Conservation (phyloP, 2,888 invertebrate species). For the Myopa testacea region DNA sequence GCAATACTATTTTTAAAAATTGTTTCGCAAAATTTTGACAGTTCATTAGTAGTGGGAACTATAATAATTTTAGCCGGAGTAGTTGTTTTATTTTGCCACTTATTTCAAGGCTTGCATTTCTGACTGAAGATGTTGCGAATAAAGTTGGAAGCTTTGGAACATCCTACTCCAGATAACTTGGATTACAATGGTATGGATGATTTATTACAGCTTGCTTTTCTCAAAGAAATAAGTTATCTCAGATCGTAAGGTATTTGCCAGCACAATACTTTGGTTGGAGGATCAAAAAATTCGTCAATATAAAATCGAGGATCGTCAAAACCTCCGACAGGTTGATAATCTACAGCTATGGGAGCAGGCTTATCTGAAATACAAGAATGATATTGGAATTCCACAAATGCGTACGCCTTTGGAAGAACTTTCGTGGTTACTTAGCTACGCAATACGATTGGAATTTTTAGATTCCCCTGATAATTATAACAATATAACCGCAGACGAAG, state of each 20-base stretch:
- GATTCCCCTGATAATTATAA: constrained; percentile 81
- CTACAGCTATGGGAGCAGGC: constrained; percentile 77
- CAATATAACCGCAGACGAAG: constrained; percentile 74
- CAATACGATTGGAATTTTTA: constrained; percentile 84
- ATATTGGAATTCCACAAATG: constrained; percentile 79
- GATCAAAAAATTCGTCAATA: constrained; percentile 92
- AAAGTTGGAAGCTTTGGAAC: constrained; percentile 82
- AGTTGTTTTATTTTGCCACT: no score
- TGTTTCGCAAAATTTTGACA: no score
- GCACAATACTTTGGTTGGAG: constrained; percentile 90
- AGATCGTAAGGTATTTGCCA: constrained; percentile 86
- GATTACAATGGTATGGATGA: constrained; percentile 75
- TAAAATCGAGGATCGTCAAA: constrained; percentile 82
- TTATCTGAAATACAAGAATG: constrained; percentile 80
- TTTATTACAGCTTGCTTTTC: not conserved
- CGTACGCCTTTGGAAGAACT: constrained; percentile 76
- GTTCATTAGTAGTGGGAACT: no score
- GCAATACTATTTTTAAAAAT: no score
- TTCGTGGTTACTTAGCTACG: constrained; percentile 88
- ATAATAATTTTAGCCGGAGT: no score
- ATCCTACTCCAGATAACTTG: constrained; percentile 79
- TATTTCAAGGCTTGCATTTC: no score
- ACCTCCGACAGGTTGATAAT: constrained; percentile 76
- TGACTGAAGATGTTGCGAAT: constrained; percentile 67
- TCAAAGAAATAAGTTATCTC: not conserved